Conservation (phyloP, 2,797 vertebrate genomes). For the Megaceryle alcyon region DNA sequence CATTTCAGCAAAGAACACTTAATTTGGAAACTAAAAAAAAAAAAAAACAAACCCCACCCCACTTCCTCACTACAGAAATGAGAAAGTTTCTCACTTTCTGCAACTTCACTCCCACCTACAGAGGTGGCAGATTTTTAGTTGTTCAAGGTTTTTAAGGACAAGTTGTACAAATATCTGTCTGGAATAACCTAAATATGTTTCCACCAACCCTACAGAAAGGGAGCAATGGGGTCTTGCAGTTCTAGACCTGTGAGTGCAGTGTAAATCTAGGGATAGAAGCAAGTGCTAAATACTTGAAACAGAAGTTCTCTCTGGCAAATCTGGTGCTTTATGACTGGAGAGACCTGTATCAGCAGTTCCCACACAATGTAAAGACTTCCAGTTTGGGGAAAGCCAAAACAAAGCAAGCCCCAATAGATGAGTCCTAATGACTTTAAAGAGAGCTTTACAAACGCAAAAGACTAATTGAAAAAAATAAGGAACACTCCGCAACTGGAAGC, state of each 20-base stretch:
- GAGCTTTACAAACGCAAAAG: neutral
- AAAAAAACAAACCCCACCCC: neutral
- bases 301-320: neutral
- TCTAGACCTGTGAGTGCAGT: neutral
- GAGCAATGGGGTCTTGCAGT: neutral
- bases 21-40: conserved; percentile 20
- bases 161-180: conserved; percentile 25
- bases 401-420: neutral
- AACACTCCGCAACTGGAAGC: neutral
- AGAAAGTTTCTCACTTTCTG: conserved; percentile 45
- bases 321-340: neutral
- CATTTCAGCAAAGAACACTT: conserved; percentile 15
- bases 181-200: neutral
- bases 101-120: conserved; percentile 39
- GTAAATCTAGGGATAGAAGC: neutral
- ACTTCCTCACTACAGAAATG: neutral
- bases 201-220: neutral
- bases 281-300: neutral
- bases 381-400: neutral
- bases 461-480: neutral
- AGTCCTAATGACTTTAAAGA: neutral
- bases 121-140: neutral
- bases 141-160: conserved; percentile 40
- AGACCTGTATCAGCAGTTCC: neutral
- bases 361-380: neutral